These are phyloP conservation scores for Pelodytes ibericus DNA, from an alignment of 2,797 vertebrate genomes.

Conservation along the genomic window DNA sequence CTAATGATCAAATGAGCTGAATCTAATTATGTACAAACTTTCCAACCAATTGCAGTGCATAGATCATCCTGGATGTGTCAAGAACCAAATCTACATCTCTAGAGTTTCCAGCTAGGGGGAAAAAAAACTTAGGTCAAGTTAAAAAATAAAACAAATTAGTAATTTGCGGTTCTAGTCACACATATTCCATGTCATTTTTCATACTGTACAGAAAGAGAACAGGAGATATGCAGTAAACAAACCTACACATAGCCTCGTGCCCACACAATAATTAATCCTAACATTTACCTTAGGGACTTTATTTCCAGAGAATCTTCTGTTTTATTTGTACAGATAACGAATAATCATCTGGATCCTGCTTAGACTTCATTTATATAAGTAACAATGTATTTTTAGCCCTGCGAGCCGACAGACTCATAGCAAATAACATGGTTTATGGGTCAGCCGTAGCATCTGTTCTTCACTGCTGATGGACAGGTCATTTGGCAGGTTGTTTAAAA, in stretches of 20 bases:
- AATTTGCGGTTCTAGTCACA: background rate
- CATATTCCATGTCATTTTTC: background rate
- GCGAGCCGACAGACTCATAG: too few species aligned
- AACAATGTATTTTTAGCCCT: too few species aligned
- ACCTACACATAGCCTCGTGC: background rate
- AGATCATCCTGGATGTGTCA: conserved; percentile 42
- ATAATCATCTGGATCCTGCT: too few species aligned
- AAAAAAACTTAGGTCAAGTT: background rate
- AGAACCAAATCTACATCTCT: conserved; percentile 7
- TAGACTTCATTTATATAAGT: too few species aligned
- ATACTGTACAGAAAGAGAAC: background rate
- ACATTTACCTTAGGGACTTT: conserved; percentile 12
- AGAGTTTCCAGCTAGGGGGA: conserved; percentile 10
- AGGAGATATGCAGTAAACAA: background rate
- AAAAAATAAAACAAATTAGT: background rate
- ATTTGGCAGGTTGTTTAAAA: too few species aligned
- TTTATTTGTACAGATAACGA: background rate
- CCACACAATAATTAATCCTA: conserved; percentile 8
- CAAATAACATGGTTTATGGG: too few species aligned
- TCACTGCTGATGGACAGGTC: too few species aligned
- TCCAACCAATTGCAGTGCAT: conserved; percentile 25
- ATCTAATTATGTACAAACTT: conserved; percentile 50
- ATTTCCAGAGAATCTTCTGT: background rate
- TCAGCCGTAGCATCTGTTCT: too few species aligned
- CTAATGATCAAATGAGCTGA: conserved; percentile 37